Percentiles rank a stretch among this genome's conserved stretches.
phyloP scores from a whole-genome alignment of 1,140 invertebrate species.

The Oreohelix idahoensis region DNA sequence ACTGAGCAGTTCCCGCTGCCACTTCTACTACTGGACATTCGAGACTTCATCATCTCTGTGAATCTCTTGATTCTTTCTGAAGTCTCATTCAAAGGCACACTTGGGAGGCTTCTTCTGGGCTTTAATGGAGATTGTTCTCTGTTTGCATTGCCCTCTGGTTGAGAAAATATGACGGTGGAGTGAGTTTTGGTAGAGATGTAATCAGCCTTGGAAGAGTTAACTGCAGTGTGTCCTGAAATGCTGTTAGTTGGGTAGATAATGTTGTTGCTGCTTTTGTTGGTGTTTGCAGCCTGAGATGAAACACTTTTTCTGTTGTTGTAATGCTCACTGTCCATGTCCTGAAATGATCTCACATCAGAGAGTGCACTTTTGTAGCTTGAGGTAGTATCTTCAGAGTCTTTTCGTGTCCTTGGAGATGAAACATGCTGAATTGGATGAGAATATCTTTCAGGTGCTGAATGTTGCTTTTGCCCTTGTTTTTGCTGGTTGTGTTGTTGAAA shows the following conservation, averaged over 20 bases:
- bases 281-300: constrained; percentile 17
- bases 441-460: background rate
- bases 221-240: background rate
- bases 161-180: background rate
- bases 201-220: background rate
- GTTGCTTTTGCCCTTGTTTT: too few species aligned
- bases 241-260: background rate
- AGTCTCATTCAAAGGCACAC: constrained; percentile 43
- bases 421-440: background rate
- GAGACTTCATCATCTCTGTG: constrained; percentile 51
- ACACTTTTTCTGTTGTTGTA: background rate
- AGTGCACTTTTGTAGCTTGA: constrained; percentile 14
- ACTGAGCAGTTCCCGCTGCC: constrained; percentile 5
- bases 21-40: constrained; percentile 35
- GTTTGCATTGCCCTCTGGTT: background rate
- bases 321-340: background rate
- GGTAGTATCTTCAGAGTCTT: constrained; percentile 21
- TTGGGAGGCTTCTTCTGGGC: constrained; percentile 46
- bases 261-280: background rate
- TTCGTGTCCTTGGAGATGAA: background rate
- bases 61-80: constrained; percentile 51
- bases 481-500: background rate
- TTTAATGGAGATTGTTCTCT: constrained; percentile 36
- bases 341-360: background rate
- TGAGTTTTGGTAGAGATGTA: background rate